phyloP scores from a whole-genome alignment of 1,140 invertebrate species.

The Drosophila novamexicana region DNA sequence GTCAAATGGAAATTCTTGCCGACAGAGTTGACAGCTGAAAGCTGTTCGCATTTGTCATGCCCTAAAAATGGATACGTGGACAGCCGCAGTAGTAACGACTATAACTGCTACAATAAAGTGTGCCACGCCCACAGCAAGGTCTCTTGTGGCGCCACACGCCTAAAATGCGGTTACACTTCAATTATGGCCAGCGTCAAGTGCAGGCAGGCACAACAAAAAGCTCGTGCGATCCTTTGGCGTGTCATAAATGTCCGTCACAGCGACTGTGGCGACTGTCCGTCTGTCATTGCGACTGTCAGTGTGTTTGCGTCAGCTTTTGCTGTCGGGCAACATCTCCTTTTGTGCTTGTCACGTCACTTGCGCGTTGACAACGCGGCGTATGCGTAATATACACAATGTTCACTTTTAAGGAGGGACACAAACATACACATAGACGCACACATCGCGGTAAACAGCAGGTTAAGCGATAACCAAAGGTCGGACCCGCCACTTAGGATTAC shows the following conservation, averaged over 20 bases:
- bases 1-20: conserved; percentile 3
- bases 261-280: conserved; percentile 22
- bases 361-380: conserved; percentile 29
- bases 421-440: neutral
- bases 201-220: conserved; percentile 53
- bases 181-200: conserved; percentile 76
- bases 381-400: conserved; percentile 29
- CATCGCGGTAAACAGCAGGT: conserved; percentile 25
- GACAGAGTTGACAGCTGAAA: conserved; percentile 14
- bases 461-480: conserved; percentile 36
- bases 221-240: conserved; percentile 25
- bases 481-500: conserved; percentile 51
- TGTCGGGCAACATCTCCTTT: conserved; percentile 26
- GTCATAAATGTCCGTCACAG: conserved; percentile 46
- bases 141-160: conserved; percentile 17
- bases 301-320: conserved; percentile 11
- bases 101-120: conserved; percentile 26
- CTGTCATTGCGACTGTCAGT: neutral
- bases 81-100: conserved; percentile 20
- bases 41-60: conserved; percentile 22
- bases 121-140: conserved; percentile 20
- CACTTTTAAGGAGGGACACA: neutral
- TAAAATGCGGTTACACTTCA: conserved; percentile 69
- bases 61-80: conserved; percentile 19
- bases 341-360: conserved; percentile 15